Evolutionary conservation across 2,797 vertebrate genomes (phyloP), one percentile per base, ranked within the genome.

Genomic region (Adelosebastes latens): DNA sequence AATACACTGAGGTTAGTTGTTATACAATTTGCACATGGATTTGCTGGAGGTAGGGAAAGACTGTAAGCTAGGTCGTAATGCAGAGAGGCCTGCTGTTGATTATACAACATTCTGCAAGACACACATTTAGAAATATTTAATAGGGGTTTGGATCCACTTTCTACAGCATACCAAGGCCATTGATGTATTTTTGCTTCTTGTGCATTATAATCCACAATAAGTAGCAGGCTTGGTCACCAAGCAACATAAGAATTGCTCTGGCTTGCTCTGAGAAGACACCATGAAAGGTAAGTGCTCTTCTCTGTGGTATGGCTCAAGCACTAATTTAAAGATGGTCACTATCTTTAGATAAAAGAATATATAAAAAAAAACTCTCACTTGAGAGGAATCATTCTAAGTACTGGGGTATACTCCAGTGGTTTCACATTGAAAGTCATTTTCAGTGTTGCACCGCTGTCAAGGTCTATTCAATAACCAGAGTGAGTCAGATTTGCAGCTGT

Each of bases 1-100:
- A 97, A 96, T 95, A 95, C 92, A 96, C 96, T 92, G 94, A 96
- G 96, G 95, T 95, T 95, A 92, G 96, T 96, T 92, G 90, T 95
- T 96, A 85, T 95, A 96, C 94, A 95, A 92, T 95, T 94, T 95
- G 93, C 88, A 93, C 95, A 88, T 79, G 85, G 89, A 92, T 91
- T 83, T 90, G 92, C 84, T 85, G 84, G 90, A 93, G 86, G 84
- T 81, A 71, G 80, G 58, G 79, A 62, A 66, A 68, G 53, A 77
- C 69, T 63, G 52, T 58, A 78, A 88, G 46, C 24, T 58, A 12
- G 64, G 72, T 66, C 77, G 46, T 60, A 63, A 46, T 49, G 78
- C 66, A 79, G 56, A 75, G n/a, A 61, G 22, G 55, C 25, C 32
- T 76, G 73, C 64, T 76, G 24, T 34, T 80, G 63, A 72, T 71